Evolutionary conservation across 1,140 invertebrate genomes (phyloP).

Genomic region (Orchestia grillus): DNA sequence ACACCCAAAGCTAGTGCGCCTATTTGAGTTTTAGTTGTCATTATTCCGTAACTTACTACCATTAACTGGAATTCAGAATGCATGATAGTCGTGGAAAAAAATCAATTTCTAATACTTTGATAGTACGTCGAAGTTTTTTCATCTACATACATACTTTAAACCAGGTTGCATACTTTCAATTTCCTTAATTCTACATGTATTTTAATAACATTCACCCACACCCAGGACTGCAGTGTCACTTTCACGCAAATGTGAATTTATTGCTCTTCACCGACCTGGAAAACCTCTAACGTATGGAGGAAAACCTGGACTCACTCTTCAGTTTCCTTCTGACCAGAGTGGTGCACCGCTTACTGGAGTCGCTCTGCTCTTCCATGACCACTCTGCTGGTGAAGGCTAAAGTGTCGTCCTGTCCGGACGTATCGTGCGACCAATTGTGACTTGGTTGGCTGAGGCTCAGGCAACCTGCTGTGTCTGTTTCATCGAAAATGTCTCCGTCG

Average conservation of each 20-base stretch:
- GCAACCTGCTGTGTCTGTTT: background rate
- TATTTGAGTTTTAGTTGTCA: no score
- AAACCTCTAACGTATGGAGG: background rate
- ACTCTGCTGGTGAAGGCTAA: background rate
- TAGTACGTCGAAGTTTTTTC: no score
- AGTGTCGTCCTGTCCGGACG: background rate
- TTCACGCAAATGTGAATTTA: background rate
- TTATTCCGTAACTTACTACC: no score
- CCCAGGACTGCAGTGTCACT: background rate
- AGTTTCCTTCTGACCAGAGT: conserved; percentile 21
- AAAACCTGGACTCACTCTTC: conserved; percentile 2
- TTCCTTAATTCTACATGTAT: background rate
- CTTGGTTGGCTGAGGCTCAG: no score
- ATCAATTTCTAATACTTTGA: no score
- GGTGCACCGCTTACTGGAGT: conserved; percentile 9
- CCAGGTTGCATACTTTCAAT: background rate
- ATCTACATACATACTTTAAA: no score
- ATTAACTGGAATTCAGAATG: no score
- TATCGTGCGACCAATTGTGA: background rate
- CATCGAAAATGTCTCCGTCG: background rate
- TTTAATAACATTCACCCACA: background rate
- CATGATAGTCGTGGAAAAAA: no score
- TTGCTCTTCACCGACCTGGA: no score
- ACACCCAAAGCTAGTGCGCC: no score
- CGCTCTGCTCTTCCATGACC: conserved; percentile 12